Evolutionary conservation across 2,797 vertebrate genomes (phyloP).

Genomic region (Danio choprae): DNA sequence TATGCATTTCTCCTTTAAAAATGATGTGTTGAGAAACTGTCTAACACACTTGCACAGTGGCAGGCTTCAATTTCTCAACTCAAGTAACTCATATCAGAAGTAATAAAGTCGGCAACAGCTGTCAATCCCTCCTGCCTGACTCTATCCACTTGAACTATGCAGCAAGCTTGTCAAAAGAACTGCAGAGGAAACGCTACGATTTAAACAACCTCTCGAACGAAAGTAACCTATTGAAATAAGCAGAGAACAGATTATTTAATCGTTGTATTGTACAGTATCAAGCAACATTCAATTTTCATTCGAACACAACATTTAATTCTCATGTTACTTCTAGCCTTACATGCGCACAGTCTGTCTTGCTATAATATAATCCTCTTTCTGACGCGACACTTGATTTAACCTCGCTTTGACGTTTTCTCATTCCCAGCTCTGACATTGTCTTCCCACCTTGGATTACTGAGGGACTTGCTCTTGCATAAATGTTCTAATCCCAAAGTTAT

Average conservation of each 20-base stretch:
- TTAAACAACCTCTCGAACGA: not conserved
- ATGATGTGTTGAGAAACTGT: not conserved
- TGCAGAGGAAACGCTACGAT: not conserved
- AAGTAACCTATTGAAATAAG: not conserved
- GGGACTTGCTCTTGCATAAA: not conserved
- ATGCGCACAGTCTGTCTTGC: not conserved
- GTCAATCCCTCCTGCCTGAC: not conserved
- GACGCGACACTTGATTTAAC: not conserved
- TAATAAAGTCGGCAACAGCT: conserved; percentile 14
- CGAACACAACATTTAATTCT: not conserved
- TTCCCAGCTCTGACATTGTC: conserved; percentile 4
- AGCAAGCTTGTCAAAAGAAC: not conserved
- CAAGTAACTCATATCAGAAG: conserved; percentile 4
- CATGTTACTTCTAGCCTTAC: not conserved
- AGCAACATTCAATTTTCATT: not conserved
- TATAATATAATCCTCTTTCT: not conserved
- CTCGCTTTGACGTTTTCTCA: conserved; percentile 13
- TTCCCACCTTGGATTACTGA: not conserved
- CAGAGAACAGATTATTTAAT: not conserved
- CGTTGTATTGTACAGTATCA: not conserved
- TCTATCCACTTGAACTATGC: not conserved
- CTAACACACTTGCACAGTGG: not conserved
- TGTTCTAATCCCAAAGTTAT: not conserved
- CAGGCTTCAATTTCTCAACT: not conserved
- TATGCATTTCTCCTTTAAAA: not conserved